Conservation (phyloP, 2,888 invertebrate genomes). For the Rhagonycha fulva region DNA sequence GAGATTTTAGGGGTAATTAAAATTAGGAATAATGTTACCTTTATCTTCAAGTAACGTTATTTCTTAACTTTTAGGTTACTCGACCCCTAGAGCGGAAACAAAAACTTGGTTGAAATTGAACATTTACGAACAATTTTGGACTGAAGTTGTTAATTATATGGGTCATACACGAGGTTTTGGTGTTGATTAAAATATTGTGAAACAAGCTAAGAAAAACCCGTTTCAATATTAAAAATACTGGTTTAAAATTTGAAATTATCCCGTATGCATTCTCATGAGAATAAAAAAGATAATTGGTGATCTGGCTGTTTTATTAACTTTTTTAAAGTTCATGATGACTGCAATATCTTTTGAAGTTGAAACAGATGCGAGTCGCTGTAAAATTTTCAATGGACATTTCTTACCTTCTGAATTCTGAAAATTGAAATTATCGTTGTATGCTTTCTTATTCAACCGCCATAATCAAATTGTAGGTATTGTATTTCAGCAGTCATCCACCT, state of each 20-base stretch:
- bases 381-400: not conserved
- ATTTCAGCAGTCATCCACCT: no score
- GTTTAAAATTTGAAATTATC: not conserved
- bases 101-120: not conserved
- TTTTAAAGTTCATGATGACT: not conserved
- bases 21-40: not conserved
- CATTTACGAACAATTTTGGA: not conserved
- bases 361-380: not conserved
- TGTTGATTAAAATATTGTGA: not conserved
- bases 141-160: not conserved
- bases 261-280: not conserved
- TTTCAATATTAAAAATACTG: not conserved
- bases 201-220: not conserved
- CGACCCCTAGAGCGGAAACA: not conserved
- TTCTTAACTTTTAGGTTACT: not conserved
- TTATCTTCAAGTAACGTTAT: not conserved
- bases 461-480: not conserved
- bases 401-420: not conserved
- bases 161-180: not conserved
- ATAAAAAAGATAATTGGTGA: not conserved
- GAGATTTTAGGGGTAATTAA: not conserved
- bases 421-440: not conserved
- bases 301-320: not conserved
- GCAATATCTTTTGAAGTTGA: not conserved
- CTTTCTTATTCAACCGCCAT: not conserved